Evolutionary conservation across 2,797 vertebrate genomes (phyloP).

Genomic region (Netta rufina): DNA sequence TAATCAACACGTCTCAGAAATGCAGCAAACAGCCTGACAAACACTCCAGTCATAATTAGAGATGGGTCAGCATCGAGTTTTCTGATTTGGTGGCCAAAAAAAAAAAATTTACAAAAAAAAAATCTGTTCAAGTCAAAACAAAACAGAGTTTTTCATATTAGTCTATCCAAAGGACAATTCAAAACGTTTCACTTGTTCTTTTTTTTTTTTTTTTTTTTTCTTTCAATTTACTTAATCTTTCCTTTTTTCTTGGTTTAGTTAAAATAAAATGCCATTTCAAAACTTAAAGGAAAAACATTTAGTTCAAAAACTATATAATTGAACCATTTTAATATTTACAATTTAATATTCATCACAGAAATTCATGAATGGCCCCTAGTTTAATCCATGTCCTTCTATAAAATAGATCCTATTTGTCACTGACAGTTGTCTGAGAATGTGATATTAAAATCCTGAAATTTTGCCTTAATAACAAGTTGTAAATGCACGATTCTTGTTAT

Average conservation of each 20-base stretch:
- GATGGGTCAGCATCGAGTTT: not conserved
- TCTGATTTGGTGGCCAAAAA: not conserved
- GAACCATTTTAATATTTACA: not conserved
- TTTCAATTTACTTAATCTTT: not conserved
- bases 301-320: not conserved
- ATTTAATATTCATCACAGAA: not conserved
- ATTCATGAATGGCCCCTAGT: not conserved
- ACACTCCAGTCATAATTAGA: not conserved
- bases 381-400: not conserved
- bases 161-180: not conserved
- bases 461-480: not conserved
- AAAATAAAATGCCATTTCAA: constrained; percentile 14
- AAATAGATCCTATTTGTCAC: not conserved
- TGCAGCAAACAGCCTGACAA: not conserved
- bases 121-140: not conserved
- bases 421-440: not conserved
- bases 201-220: not conserved
- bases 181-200: not conserved
- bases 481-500: not conserved
- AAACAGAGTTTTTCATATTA: not conserved
- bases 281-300: not conserved
- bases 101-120: not conserved
- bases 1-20: not conserved
- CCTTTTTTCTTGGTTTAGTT: not conserved
- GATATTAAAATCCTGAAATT: not conserved